These are phyloP conservation scores for Drosophila repletoides DNA, from an alignment of 1,140 invertebrate genomes.

Conservation along the genomic window DNA sequence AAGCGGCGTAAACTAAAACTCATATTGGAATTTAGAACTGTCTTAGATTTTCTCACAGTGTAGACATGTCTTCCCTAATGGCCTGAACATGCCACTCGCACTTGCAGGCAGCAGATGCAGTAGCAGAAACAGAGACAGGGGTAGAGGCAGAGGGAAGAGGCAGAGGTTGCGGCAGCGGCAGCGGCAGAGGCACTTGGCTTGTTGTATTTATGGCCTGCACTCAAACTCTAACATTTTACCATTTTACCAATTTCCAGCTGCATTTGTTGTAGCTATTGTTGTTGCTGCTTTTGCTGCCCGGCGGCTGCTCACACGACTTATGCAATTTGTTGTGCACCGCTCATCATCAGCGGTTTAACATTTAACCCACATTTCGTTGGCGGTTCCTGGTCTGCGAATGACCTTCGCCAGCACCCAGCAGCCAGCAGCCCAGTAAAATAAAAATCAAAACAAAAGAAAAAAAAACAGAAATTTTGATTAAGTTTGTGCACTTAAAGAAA, in stretches of 20 bases:
- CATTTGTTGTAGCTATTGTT: conserved; percentile 3
- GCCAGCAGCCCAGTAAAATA: background rate
- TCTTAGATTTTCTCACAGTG: no score
- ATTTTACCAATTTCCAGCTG: conserved; percentile 27
- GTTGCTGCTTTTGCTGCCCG: background rate
- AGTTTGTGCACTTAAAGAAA: no score
- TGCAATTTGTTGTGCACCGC: conserved; percentile 51
- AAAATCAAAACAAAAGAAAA: background rate
- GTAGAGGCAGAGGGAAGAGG: conserved; percentile 12
- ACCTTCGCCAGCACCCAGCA: conserved; percentile 42
- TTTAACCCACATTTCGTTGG: conserved; percentile 53
- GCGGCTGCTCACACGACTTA: conserved; percentile 35
- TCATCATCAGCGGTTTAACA: conserved; percentile 50
- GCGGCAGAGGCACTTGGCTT: conserved; percentile 27
- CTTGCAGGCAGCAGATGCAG: background rate
- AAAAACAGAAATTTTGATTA: conserved; percentile 38
- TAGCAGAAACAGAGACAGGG: background rate
- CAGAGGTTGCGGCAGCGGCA: background rate
- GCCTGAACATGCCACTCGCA: conserved; percentile 46
- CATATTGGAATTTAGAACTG: no score
- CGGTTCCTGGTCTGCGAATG: conserved; percentile 46
- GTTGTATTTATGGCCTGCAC: conserved; percentile 65
- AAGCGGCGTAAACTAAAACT: no score
- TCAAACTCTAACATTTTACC: conserved; percentile 49
- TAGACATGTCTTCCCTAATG: conserved; percentile 72